A percentile compares a stretch with the other conserved stretches of the same genome.
phyloP scores from a whole-genome alignment of 2,888 invertebrate genomes.

The Xestia sexstrigata region DNA sequence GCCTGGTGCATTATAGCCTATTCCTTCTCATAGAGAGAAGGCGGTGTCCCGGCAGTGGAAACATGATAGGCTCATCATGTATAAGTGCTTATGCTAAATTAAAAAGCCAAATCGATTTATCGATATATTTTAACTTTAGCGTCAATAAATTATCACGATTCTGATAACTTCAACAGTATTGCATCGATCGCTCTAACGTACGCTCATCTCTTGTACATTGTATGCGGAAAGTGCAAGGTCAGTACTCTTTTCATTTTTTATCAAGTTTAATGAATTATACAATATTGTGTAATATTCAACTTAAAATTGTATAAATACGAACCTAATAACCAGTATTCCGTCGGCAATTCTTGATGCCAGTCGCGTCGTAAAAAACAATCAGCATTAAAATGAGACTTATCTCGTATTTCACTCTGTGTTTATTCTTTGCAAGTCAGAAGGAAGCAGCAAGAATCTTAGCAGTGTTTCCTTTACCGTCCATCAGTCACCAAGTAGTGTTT shows the following conservation, averaged over 20 bases:
- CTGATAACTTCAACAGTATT: neutral
- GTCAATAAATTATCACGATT: neutral
- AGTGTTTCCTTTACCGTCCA: slow-evolving; percentile 79
- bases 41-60: no score
- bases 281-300: neutral
- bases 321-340: neutral
- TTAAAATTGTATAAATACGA: neutral
- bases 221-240: neutral
- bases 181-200: neutral
- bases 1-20: no score
- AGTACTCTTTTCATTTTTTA: neutral
- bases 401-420: slow-evolving; percentile 1
- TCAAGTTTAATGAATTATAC: neutral
- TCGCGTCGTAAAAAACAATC: neutral
- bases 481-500: slow-evolving; percentile 86
- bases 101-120: no score
- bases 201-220: neutral
- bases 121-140: neutral
- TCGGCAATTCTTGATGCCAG: neutral
- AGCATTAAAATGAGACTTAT: slow-evolving; percentile 25
- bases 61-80: no score
- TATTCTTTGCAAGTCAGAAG: slow-evolving; percentile 7
- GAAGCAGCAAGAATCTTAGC: slow-evolving; percentile 67
- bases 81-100: no score
- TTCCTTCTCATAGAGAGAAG: no score